Evolutionary conservation across 2,113 vertebrate species (phyloP), one percentile per base, ranked within the genome.

Genomic region (Tragelaphus imberbis): DNA sequence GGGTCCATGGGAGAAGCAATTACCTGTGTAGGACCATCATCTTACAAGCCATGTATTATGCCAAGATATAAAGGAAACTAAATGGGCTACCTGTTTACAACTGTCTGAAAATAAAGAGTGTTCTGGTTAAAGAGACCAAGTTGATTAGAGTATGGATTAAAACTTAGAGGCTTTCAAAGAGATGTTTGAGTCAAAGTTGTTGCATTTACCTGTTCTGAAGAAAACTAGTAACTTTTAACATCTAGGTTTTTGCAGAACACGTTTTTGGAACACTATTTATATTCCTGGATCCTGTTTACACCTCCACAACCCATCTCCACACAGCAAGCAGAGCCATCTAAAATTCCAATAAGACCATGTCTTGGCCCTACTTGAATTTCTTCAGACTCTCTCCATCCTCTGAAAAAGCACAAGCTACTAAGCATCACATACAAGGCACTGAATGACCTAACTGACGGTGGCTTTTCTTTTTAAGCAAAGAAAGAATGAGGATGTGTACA

Each of bases 11-110:
- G 11, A 71, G 61, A n/a, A 58, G 55, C 30, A 25, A 30, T 2
- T 59, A 15, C 63, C 27, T 13, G 3, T 14, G 44, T 7, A 68
- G 12, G 13, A n/a, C 25, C 51, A 10, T 40, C 55, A n/a, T 68
- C 65, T 40, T 23, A 49, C 7, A 16, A 80, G 28, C 17, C 53
- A 33, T 0, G 3, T 3, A 2, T 36, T 23, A 33, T 0, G 11
- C 16, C 30, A 81, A 44, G 28, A 81, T 8, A 4, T 15, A 40
- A 30, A 91, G 14, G 36, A 44, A 51, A 82, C 49, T 63, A 79
- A 47, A 33, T 13, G 17, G 47, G 19, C 7, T 44, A 17, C 63
- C 30, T 33, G 5, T 17, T 40, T 28, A 75, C 1, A 65, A 19
- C 0, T n/a, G 0, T 51, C 40, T 56, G 8, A 30, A 90, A 87